These are phyloP conservation scores for Palythoa caribaeorum DNA, from an alignment of 92 coral and sea anemone species.

Conservation along the genomic window DNA sequence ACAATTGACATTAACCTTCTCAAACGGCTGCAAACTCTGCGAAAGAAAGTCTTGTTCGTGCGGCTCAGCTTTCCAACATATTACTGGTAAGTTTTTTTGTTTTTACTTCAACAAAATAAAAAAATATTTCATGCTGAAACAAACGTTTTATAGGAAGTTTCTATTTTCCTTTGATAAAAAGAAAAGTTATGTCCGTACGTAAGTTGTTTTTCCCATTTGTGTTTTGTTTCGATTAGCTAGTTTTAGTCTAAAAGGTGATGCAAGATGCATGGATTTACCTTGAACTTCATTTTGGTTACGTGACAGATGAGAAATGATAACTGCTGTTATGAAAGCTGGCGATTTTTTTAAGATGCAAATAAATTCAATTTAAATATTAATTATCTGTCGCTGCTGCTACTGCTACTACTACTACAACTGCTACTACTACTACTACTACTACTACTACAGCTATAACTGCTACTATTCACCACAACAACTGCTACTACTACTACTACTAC, in stretches of 20 bases:
- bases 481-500: neutral
- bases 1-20: slow-evolving; percentile 17
- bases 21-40: neutral
- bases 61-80: neutral
- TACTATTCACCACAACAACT: neutral
- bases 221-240: neutral
- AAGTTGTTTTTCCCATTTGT: neutral
- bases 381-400: neutral
- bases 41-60: neutral
- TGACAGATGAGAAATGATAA: neutral
- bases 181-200: neutral
- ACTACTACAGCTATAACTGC: neutral
- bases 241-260: neutral
- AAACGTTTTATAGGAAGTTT: neutral
- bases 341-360: neutral
- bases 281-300: neutral
- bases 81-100: neutral
- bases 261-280: neutral
- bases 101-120: neutral
- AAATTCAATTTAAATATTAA: neutral
- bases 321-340: neutral
- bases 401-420: neutral
- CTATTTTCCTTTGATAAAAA: neutral
- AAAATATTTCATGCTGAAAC: neutral
- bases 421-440: neutral